Conservation (phyloP, 2,113 vertebrate species). For the Prietella phreatophila region DNA sequence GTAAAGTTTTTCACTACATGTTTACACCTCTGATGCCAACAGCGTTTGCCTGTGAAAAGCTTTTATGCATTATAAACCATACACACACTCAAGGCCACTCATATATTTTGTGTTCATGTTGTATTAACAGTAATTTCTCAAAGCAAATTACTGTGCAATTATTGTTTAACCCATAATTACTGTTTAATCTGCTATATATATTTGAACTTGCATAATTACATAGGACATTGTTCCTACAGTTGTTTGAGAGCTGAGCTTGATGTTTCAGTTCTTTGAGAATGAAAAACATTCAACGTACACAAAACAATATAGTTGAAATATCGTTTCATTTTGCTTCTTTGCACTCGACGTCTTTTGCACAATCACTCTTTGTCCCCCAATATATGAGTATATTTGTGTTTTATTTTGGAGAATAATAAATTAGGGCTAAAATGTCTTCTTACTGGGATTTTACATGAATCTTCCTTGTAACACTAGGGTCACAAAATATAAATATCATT, state of each 20-base stretch:
- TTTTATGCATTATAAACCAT: not conserved
- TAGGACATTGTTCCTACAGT: not conserved
- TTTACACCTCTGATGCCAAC: not conserved
- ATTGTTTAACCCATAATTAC: not conserved
- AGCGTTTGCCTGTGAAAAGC: not conserved
- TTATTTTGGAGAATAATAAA: not conserved
- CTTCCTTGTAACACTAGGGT: not conserved
- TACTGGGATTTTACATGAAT: conserved; percentile 1
- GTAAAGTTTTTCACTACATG: not conserved
- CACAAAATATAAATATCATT: not conserved
- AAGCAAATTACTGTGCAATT: not conserved
- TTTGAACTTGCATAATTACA: not conserved
- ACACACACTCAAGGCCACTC: not conserved
- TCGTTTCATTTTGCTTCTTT: not conserved
- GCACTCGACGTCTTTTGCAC: not conserved
- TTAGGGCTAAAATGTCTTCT: not conserved
- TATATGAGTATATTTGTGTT: not conserved
- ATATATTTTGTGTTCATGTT: not conserved
- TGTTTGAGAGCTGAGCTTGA: not conserved
- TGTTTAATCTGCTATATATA: not conserved
- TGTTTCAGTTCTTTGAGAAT: not conserved
- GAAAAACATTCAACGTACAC: not conserved
- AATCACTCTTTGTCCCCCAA: not conserved
- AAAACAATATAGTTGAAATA: not conserved
- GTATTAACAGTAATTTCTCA: not conserved